A percentile compares a stretch with the other conserved stretches of the same genome.
Evolutionary conservation across 1,140 invertebrate species (phyloP).

Genomic region (Drosophila tristis): DNA sequence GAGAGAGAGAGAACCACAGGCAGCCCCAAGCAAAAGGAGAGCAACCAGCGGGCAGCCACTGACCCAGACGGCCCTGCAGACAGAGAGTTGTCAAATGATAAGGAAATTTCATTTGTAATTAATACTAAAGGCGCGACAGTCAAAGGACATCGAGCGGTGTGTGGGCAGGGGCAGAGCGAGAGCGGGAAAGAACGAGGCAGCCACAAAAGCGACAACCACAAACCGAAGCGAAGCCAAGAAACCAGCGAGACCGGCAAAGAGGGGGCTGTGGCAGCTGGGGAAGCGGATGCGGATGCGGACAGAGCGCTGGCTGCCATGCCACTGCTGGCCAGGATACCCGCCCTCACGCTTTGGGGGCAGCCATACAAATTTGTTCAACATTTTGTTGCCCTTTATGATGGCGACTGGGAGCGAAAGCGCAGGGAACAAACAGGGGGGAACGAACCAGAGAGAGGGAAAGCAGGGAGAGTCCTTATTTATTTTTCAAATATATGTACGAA

Average conservation of each 20-base stretch:
- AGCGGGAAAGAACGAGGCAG: conserved; percentile 29
- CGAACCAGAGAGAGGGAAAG: not conserved
- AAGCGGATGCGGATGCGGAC: not conserved
- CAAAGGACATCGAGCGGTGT: not conserved
- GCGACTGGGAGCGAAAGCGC: not conserved
- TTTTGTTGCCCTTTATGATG: conserved; percentile 59
- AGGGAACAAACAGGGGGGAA: not conserved
- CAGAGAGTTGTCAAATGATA: conserved; percentile 62
- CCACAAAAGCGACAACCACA: conserved; percentile 56
- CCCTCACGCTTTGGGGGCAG: conserved; percentile 34
- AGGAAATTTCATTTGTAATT: conserved; percentile 65
- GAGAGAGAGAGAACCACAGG: not conserved
- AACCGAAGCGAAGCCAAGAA: not conserved
- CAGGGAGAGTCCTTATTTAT: not conserved
- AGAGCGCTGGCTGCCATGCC: too few species aligned
- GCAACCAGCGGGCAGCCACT: not conserved
- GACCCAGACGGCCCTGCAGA: conserved; percentile 48
- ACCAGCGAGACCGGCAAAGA: not conserved
- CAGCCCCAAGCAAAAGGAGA: not conserved
- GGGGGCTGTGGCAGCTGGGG: not conserved
- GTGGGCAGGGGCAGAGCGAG: too few species aligned
- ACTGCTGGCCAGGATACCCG: too few species aligned
- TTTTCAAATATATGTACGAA: too few species aligned
- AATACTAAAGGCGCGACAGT: conserved; percentile 53
- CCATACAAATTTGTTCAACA: conserved; percentile 59